Evolutionary conservation across 30 jellyfish, hydroid and myxozoan genomes (phyloP), one percentile per base, ranked within the genome.

Genomic region (Sanderia malayensis): DNA sequence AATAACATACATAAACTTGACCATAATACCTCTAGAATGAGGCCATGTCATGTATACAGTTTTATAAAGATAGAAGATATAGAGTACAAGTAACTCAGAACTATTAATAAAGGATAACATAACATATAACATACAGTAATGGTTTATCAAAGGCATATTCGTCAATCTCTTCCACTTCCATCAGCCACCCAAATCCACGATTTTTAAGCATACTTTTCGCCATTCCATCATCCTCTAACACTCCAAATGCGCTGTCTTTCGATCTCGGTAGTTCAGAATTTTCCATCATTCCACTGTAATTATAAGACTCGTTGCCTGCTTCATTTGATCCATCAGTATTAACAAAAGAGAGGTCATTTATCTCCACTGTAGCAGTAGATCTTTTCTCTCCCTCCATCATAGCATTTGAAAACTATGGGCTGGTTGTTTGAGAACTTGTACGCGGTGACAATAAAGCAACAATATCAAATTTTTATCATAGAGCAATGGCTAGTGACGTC

Each of bases 181-280:
- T 71, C 34, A 89, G 74, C 97, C 97, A 89, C n/a, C 95, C 89
- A 52, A 89, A 81, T 6, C 97, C 97, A 53, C 84, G 70, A 28
- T 71, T 89, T 28, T 44, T 77, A 26, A 89, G 53, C n/a, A 89
- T 71, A 26, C 46, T 61, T 24, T 70, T 61, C 0, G 95, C 67
- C 30, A 81, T 60, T 23, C 84, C 84, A 18, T 58, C 85, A 1
- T 37, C 78, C 0, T 25, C 69, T 10, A 47, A 19, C n/a, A n/a
- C n/a, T 9, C 80, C 88, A 62, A 23, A 47, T 4, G 32, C 79
- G 6, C 67, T 13, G 31, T 57, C 29, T 37, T 32, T 32, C 9
- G 34, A 47, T 18, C 44, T 46, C 19, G 44, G 25, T 28, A 44
- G 30, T 2, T 76, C 80, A 44, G 7, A 22, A 37, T 65, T 52